Evolutionary conservation across 2,113 vertebrate species (phyloP), one percentile per base, ranked within the genome.

Genomic region (Rhineura floridana): DNA sequence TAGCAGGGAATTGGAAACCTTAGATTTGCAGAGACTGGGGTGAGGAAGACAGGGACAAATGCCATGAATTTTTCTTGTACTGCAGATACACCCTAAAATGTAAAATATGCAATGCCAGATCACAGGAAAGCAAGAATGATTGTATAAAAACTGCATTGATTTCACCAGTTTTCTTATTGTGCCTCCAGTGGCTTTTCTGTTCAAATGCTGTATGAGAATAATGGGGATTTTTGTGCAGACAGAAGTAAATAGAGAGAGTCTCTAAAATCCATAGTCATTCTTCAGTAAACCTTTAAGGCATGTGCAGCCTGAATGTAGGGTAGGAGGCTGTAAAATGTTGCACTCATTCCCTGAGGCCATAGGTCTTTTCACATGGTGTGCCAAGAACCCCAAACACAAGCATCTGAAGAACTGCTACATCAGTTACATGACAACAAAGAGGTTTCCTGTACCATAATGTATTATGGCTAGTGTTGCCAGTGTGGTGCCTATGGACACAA

Each of bases 331-430:
- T 79, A 46, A 73, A 76, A 10, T 48, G 85, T 80, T 93, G 59
- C 86, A 72, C 84, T 87, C 83, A 87, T 59, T 91, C 83, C 46
- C 86, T 93, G 87, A 91, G 25, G 87, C 89, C 88, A 81, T 70
- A 67, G 90, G 81, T 48, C 76, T 80, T 87, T 89, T 88, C 84
- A 65, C 83, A 91, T 87, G 89, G 91, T 81, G 89, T 94, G 93
- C 90, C 84, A 91, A 94, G 80, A 85, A 83, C 33, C 84, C 94
- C 88, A 87, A 91, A 82, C 75, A 46, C 92, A 95, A 94, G 86
- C 86, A 90, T 1, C 30, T 28, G 77, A 93, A 86, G 92, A 93
- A 84, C 88, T 82, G 87, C 0, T 0, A 88, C 83, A 93, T 94
- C 94, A 91, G 92, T 94, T 93, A 94, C 86, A 93, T 48, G 44